Conservation (phyloP, 1,140 invertebrate genomes). For the Drosophila nebulosa region DNA sequence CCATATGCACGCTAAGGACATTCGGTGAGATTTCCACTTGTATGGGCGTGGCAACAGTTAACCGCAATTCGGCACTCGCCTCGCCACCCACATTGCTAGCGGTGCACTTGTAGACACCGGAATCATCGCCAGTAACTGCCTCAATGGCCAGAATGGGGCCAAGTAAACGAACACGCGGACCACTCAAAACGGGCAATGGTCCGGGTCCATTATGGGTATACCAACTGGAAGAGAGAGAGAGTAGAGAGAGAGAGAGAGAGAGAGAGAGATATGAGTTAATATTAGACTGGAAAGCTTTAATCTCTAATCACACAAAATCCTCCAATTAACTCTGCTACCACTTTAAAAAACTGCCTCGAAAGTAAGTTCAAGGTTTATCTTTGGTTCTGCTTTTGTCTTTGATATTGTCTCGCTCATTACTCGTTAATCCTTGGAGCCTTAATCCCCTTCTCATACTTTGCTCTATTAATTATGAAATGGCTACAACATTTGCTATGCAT, state of each 20-base stretch:
- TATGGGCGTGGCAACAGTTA: conserved; percentile 86
- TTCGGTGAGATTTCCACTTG: conserved; percentile 87
- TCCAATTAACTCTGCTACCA: too few species aligned
- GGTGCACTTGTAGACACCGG: conserved; percentile 86
- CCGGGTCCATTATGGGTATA: conserved; percentile 85
- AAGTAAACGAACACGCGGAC: conserved; percentile 85
- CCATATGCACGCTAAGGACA: conserved; percentile 88
- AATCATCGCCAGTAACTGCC: conserved; percentile 87
- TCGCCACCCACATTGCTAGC: conserved; percentile 87
- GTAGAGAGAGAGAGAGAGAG: too few species aligned
- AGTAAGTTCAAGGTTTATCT: too few species aligned
- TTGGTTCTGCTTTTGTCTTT: conserved; percentile 42
- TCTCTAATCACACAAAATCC: too few species aligned
- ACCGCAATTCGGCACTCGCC: conserved; percentile 85
- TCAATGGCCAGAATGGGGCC: conserved; percentile 88
- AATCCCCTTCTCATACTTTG: conserved; percentile 9
- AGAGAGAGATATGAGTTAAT: too few species aligned
- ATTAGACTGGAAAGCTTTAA: too few species aligned
- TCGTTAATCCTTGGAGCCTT: conserved; percentile 5
- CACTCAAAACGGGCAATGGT: conserved; percentile 84
- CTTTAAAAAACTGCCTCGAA: too few species aligned
- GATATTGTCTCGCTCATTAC: conserved; percentile 65
- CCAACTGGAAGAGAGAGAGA: conserved; percentile 82
- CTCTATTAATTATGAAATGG: conserved; percentile 75
- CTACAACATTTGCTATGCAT: conserved; percentile 45